Evolutionary conservation across 35 echinoderm and acorn worm species (phyloP).

Genomic region (Strongylocentrotus purpuratus): DNA sequence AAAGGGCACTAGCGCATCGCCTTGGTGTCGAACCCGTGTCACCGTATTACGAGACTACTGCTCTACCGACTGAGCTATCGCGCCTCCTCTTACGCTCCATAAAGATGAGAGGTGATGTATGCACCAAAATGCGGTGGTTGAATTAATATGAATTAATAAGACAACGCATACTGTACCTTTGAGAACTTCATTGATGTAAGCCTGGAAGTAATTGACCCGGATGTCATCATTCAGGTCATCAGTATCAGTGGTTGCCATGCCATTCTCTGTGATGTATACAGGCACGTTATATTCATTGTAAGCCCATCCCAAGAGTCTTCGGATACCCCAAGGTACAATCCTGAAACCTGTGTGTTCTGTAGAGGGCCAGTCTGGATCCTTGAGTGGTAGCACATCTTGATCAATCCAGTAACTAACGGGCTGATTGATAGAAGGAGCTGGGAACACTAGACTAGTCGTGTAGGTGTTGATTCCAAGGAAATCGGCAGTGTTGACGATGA

Average conservation of each 20-base stretch:
- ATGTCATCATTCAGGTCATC: slow-evolving; percentile 75
- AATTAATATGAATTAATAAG: too few species aligned
- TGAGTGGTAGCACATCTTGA: slow-evolving; percentile 48
- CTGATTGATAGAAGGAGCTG: neutral
- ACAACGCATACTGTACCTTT: slow-evolving; percentile 58
- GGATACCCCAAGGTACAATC: slow-evolving; percentile 88
- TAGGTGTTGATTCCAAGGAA: slow-evolving; percentile 85
- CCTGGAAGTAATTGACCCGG: slow-evolving; percentile 67
- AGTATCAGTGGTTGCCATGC: slow-evolving; percentile 71
- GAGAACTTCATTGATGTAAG: slow-evolving; percentile 93
- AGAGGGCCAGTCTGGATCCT: slow-evolving; percentile 70
- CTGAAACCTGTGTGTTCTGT: slow-evolving; percentile 66
- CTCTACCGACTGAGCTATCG: too few species aligned
- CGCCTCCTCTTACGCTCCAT: too few species aligned
- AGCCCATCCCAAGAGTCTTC: slow-evolving; percentile 79
- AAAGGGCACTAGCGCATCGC: too few species aligned
- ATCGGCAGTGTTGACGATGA: slow-evolving; percentile 57
- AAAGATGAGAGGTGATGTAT: too few species aligned
- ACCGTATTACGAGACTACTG: too few species aligned
- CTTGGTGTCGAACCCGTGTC: too few species aligned
- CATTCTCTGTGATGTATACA: slow-evolving; percentile 96
- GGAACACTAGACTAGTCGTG: slow-evolving; percentile 57
- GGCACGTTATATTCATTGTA: slow-evolving; percentile 69
- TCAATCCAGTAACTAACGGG: slow-evolving; percentile 70
- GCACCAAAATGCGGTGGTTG: too few species aligned